Conservation (phyloP, 2,888 invertebrate genomes). For the Tetanocera ferruginea region DNA sequence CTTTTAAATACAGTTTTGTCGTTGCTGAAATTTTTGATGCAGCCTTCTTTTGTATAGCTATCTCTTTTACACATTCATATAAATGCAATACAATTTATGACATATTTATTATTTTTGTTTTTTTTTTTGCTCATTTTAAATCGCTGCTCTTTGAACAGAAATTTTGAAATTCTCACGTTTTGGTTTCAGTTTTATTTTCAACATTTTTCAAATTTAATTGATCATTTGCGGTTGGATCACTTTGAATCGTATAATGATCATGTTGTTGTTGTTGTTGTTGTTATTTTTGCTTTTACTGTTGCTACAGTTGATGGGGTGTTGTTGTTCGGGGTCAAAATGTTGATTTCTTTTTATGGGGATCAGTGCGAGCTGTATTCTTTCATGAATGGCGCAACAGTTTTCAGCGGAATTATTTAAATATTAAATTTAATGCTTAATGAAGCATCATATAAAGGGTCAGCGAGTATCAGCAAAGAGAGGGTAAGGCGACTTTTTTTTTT, state of each 20-base stretch:
- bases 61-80: not conserved
- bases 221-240: conserved; percentile 8
- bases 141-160: not conserved
- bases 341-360: conserved; percentile 10
- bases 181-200: conserved; percentile 2
- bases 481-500: not conserved
- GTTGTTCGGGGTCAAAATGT: not conserved
- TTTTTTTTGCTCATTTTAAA: not conserved
- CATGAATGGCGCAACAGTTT: not conserved
- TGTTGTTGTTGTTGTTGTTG: not conserved
- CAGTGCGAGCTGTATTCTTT: not conserved
- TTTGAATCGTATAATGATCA: not conserved
- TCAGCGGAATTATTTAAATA: not conserved
- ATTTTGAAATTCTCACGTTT: conserved; percentile 16
- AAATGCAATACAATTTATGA: not conserved
- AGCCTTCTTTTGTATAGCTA: not conserved
- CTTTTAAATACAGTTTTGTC: too few relatives aligned
- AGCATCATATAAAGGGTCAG: not conserved
- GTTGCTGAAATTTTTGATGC: not conserved
- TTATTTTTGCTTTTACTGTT: not conserved
- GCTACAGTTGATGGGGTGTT: not conserved
- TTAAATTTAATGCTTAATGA: not conserved
- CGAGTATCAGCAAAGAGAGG: not conserved
- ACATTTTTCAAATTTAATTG: conserved; percentile 28
- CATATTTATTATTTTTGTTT: not conserved